These are phyloP conservation scores for Buceros bicornis DNA, from an alignment of 2,797 vertebrate species.

Conservation along the genomic window DNA sequence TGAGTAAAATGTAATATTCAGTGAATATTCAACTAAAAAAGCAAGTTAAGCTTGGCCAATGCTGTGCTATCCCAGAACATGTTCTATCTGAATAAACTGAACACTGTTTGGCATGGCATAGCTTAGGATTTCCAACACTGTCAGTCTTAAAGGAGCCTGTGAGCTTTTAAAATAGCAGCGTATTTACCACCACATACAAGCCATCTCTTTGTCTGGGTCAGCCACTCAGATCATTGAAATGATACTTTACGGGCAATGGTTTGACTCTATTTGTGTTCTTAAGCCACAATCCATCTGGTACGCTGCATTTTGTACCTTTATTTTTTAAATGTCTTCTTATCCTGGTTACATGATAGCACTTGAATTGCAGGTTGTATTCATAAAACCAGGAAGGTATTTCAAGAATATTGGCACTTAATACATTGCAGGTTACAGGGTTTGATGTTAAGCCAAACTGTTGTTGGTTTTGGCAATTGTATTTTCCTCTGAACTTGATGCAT, in stretches of 20 bases:
- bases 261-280: background rate
- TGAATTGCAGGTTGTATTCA: background rate
- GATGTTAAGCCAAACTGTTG: constrained; percentile 39
- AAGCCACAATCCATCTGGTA: background rate
- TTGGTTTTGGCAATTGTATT: constrained; percentile 50
- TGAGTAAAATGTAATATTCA: background rate
- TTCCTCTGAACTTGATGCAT: constrained; percentile 7
- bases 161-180: background rate
- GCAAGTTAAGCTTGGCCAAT: background rate
- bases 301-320: constrained; percentile 14
- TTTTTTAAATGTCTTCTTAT: constrained; percentile 24
- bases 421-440: background rate
- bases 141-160: background rate
- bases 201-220: background rate
- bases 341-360: constrained; percentile 10
- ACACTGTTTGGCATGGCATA: background rate
- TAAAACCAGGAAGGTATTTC: constrained; percentile 45
- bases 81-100: background rate
- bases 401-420: constrained; percentile 24
- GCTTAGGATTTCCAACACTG: background rate
- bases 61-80: background rate
- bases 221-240: background rate
- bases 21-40: constrained; percentile 5
- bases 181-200: background rate
- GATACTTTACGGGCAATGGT: background rate